Evolutionary conservation across 2,113 vertebrate genomes (phyloP).

Genomic region (Serilophus lunatus): DNA sequence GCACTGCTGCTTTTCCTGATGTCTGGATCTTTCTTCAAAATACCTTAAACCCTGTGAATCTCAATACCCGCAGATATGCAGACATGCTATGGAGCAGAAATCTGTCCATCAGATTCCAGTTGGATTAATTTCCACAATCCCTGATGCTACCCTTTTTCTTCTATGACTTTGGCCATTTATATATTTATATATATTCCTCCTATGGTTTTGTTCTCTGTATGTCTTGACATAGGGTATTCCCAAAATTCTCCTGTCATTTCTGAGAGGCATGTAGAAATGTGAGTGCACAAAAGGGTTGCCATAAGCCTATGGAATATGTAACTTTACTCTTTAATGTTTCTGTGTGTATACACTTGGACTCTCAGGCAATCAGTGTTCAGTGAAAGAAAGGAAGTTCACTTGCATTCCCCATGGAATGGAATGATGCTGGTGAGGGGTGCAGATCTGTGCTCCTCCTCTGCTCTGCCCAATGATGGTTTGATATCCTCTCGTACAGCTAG

Average conservation of each 20-base stretch:
- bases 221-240: neutral
- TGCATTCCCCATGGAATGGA: neutral
- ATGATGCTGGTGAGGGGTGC: neutral
- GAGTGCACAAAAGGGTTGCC: neutral
- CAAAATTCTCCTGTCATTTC: neutral
- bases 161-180: neutral
- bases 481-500: neutral
- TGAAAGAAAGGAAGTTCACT: neutral
- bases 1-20: neutral
- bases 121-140: neutral
- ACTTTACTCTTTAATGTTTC: neutral
- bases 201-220: neutral
- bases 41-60: fast-evolving
- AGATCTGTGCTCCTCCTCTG: neutral
- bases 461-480: neutral
- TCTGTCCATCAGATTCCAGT: neutral
- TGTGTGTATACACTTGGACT: neutral
- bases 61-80: neutral
- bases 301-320: neutral
- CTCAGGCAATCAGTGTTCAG: neutral
- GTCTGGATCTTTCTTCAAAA: neutral
- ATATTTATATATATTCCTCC: neutral
- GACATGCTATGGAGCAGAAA: neutral
- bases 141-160: neutral
- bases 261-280: neutral